Evolutionary conservation across 1,140 invertebrate genomes (phyloP).

Genomic region (Copidosoma floridanum): DNA sequence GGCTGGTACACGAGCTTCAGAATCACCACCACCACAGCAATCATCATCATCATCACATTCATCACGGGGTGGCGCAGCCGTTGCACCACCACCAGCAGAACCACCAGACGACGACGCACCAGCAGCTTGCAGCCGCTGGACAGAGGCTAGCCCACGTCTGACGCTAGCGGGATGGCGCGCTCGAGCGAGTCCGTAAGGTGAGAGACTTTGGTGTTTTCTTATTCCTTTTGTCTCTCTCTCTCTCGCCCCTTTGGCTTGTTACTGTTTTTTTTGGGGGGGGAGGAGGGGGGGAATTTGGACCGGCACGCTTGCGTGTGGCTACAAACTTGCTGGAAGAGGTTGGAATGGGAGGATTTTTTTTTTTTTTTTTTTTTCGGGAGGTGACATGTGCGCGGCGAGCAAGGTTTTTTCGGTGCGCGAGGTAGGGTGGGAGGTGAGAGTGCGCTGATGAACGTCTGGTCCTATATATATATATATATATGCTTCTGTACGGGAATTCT

Average conservation of each 20-base stretch:
- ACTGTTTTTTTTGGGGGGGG: neutral
- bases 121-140: conserved; percentile 1
- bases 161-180: conserved; percentile 10
- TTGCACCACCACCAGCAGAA: conserved; percentile 12
- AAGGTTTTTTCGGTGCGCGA: no score
- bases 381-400: no score
- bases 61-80: conserved; percentile 11
- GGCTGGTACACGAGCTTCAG: conserved; percentile 44
- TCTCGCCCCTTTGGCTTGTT: neutral
- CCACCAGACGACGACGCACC: no score
- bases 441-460: no score
- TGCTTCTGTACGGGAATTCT: no score
- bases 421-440: no score
- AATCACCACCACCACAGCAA: conserved; percentile 28
- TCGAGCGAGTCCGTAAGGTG: conserved; percentile 16
- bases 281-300: no score
- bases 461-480: no score
- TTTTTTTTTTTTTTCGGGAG: no score
- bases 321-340: no score
- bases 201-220: neutral
- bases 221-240: neutral
- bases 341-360: no score
- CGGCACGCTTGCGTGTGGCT: no score
- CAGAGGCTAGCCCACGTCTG: conserved; percentile 38
- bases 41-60: conserved; percentile 18